Evolutionary conservation across 1,140 invertebrate species (phyloP).

Genomic region (Seison nebaliae): DNA sequence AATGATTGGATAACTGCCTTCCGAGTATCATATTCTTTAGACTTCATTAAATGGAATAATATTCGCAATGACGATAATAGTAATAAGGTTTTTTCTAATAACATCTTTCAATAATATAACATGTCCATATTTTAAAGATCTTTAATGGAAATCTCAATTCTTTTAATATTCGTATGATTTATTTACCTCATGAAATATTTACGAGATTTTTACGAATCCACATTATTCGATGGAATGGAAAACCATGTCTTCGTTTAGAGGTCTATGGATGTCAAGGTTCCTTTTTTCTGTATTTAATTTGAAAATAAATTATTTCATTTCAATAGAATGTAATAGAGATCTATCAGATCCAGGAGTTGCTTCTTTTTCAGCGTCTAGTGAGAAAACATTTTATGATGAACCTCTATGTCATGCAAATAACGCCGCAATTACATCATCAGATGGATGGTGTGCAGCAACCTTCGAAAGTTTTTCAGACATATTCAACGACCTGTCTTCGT

Average conservation of each 20-base stretch:
- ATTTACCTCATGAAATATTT: constrained; percentile 30
- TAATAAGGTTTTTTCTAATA: constrained; percentile 27
- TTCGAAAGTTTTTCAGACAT: too few relatives aligned
- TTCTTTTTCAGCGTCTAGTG: too few relatives aligned
- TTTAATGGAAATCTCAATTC: constrained; percentile 33
- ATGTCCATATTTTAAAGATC: constrained; percentile 19
- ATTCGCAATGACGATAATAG: constrained; percentile 31
- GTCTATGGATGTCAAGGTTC: constrained; percentile 35
- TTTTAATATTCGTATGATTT: constrained; percentile 29
- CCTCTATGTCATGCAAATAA: constrained; percentile 31
- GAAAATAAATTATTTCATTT: too few relatives aligned
- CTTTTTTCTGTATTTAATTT: too few relatives aligned
- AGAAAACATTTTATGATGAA: too few relatives aligned
- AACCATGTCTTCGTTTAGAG: constrained; percentile 34
- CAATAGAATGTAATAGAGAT: too few relatives aligned
- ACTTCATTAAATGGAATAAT: constrained; percentile 32
- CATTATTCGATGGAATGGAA: constrained; percentile 30
- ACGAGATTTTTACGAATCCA: constrained; percentile 34
- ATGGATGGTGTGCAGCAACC: constrained; percentile 28
- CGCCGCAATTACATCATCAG: constrained; percentile 28
- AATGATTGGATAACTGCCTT: constrained; percentile 33
- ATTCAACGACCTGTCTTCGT: too few relatives aligned
- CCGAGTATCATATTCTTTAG: constrained; percentile 31
- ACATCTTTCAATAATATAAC: not conserved
- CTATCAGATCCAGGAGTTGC: too few relatives aligned